Evolutionary conservation across 2,797 vertebrate genomes (phyloP), one percentile per base, ranked within the genome.

Genomic region (Chrosomus eos): DNA sequence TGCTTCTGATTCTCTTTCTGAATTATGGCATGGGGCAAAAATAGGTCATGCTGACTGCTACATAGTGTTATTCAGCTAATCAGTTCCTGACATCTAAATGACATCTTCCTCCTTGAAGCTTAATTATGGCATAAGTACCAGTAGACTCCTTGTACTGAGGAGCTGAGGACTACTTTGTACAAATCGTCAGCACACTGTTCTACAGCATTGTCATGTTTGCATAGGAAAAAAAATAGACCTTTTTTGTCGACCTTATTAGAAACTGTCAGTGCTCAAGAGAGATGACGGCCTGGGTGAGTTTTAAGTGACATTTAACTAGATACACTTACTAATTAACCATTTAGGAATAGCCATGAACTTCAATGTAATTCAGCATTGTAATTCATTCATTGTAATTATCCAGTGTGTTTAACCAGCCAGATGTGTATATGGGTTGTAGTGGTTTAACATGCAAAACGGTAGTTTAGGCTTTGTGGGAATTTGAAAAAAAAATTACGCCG

Each of bases 61-160:
- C 28, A 67, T 19, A 21, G 6, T 31, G 28, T 67, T 67, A 51
- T 67, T 80, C 62, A 67, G 21, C 78, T 51, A 66, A 51, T 48
- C 13, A 36, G 28, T n/a, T 80, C 31, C 28, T 70, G 48, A 26
- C 66, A 53, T 53, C 16, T 67, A 80, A 48, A 38, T 66, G 67
- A 40, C 84, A 85, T 33, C 16, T 74, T 85, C 48, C 68, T 66
- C 51, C 40, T 45, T 60, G 38, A 58, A 72, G 80, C 68, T 73
- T 73, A 82, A 82, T 82, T 72, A 72, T 73, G 53, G 11, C 6
- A 60, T 36, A 72, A 81, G 80, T 58, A 60, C n/a, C 6, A 21
- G n/a, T 28, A 28, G 33, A 31, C 51, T 60, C 26, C 18, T 60
- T 72, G 51, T 72, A 72, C 80, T 51, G 36, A 67, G 40, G 10